These are phyloP conservation scores for Argyra leucocephala DNA, from an alignment of 2,888 invertebrate species.

Conservation along the genomic window DNA sequence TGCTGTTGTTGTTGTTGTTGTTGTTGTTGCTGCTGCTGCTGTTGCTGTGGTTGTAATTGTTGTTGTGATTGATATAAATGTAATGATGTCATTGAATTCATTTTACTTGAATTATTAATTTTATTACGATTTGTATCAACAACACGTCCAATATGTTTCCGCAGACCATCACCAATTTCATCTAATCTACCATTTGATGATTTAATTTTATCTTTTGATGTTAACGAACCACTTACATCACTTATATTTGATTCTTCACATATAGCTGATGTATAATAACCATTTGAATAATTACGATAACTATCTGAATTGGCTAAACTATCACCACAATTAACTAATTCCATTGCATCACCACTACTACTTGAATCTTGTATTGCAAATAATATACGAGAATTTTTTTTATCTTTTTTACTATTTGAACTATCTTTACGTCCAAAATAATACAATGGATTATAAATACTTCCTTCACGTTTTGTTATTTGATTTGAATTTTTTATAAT, in stretches of 20 bases:
- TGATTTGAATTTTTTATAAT: not conserved
- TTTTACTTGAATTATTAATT: not conserved
- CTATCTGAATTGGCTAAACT: constrained; percentile 4
- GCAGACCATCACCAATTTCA: constrained; percentile 11
- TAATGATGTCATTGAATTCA: not conserved
- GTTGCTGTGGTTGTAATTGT: constrained; percentile 22
- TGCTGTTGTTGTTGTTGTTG: not conserved
- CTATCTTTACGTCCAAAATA: not conserved
- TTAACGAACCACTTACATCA: not conserved
- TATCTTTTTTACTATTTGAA: not conserved
- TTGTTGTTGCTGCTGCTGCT: constrained; percentile 18
- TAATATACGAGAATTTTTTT: not conserved
- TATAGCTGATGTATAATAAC: not conserved
- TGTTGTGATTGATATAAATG: constrained; percentile 11
- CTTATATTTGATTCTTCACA: constrained; percentile 1
- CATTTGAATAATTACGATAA: constrained; percentile 4
- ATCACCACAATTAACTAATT: not conserved
- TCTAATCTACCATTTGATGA: not conserved
- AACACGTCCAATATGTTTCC: constrained; percentile 9
- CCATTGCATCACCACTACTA: constrained; percentile 6
- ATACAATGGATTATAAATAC: not conserved
- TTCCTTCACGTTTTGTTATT: not conserved
- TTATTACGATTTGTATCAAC: constrained; percentile 9
- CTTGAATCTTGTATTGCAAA: constrained; percentile 1
- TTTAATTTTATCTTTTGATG: not conserved